phyloP scores from a whole-genome alignment of 2,888 invertebrate species.

The Tenthredo distinguenda region DNA sequence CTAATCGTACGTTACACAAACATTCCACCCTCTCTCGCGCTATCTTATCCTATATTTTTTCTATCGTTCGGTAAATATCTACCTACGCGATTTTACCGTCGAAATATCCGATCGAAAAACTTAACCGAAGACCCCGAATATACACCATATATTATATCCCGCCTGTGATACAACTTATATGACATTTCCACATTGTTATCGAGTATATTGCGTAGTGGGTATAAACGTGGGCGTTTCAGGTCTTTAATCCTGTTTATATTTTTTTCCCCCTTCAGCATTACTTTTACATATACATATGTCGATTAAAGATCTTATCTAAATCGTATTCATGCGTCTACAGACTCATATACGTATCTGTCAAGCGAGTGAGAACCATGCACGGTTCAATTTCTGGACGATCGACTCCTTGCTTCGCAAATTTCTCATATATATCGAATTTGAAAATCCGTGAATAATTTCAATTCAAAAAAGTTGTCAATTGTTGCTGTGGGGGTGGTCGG shows the following conservation, averaged over 20 bases:
- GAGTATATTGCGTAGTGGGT: neutral
- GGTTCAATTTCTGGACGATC: neutral
- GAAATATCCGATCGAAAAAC: neutral
- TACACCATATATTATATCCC: neutral
- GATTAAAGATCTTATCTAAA: neutral
- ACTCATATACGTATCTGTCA: neutral
- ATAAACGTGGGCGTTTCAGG: neutral
- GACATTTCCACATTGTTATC: neutral
- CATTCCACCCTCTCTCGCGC: neutral
- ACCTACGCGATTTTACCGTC: neutral
- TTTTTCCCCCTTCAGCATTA: neutral
- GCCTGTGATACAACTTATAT: neutral
- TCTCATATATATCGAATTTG: neutral
- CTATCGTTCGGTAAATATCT: too few species aligned
- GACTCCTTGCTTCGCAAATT: too few species aligned
- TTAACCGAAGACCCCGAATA: neutral
- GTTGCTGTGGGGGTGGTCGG: neutral
- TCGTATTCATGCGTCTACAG: neutral
- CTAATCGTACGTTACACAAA: neutral
- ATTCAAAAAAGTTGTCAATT: too few species aligned
- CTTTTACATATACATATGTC: neutral
- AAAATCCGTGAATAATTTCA: too few species aligned
- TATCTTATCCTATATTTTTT: neutral
- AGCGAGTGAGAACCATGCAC: neutral
- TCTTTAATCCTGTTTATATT: neutral